Conservation (phyloP, 2,888 invertebrate genomes). For the Aquatica leii region DNA sequence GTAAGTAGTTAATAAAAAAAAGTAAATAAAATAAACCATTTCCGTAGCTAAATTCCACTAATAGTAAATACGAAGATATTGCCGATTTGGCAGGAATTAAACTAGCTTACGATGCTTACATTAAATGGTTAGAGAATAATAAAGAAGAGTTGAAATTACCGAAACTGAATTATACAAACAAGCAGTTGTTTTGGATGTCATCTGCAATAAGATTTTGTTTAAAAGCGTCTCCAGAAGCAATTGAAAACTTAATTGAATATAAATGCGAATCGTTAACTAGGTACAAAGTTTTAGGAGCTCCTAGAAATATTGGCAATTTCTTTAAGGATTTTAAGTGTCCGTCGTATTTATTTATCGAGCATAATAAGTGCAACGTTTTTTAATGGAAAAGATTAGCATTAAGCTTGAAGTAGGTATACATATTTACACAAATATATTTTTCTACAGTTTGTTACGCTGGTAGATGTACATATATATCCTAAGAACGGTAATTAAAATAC, state of each 20-base stretch:
- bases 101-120: conserved; percentile 85
- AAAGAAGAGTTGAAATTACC: conserved; percentile 67
- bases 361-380: conserved; percentile 65
- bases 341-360: conserved; percentile 66
- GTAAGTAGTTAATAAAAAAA: conserved; percentile 59
- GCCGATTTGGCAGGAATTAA: conserved; percentile 93
- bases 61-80: conserved; percentile 90
- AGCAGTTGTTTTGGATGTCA: conserved; percentile 82
- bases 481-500: no score
- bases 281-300: conserved; percentile 67
- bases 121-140: conserved; percentile 73
- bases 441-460: no score
- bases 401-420: no score
- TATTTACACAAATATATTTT: no score
- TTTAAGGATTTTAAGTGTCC: conserved; percentile 69
- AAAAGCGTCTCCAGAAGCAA: conserved; percentile 69
- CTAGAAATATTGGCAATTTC: conserved; percentile 70
- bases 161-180: conserved; percentile 72
- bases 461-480: no score
- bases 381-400: background rate
- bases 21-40: no score
- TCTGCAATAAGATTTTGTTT: conserved; percentile 88
- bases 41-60: conserved; percentile 67
- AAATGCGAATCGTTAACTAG: conserved; percentile 72
- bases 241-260: conserved; percentile 78